Conservation (phyloP, 2,888 invertebrate species). For the Matsumyia berberina region DNA sequence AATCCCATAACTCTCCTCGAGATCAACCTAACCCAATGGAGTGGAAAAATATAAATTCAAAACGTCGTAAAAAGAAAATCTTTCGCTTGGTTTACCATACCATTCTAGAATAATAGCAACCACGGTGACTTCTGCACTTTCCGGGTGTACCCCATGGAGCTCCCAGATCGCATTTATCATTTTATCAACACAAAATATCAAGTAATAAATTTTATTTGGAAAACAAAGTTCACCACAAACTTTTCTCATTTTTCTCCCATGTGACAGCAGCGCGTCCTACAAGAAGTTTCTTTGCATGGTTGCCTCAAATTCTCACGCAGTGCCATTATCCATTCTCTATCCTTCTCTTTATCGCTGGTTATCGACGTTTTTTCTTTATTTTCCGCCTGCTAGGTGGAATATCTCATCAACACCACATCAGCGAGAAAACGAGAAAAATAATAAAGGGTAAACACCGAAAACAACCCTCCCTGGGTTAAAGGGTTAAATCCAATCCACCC, state of each 20-base stretch:
- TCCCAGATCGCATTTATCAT: slow-evolving; percentile 57
- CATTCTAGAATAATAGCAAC: slow-evolving; percentile 30
- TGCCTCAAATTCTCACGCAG: slow-evolving; percentile 55
- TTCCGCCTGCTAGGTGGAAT: slow-evolving; percentile 32
- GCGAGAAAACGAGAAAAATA: slow-evolving; percentile 48
- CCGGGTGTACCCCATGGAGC: slow-evolving; percentile 12
- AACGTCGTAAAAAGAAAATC: slow-evolving; percentile 25
- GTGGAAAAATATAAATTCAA: slow-evolving; percentile 21
- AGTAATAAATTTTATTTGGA: slow-evolving; percentile 72
- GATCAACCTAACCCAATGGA: slow-evolving; percentile 24
- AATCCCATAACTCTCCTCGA: slow-evolving; percentile 4
- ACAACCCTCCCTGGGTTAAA: slow-evolving; percentile 58
- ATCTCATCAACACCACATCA: slow-evolving; percentile 69
- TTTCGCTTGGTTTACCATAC: slow-evolving; percentile 9
- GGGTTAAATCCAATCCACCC: slow-evolving; percentile 70
- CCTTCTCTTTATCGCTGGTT: slow-evolving; percentile 9
- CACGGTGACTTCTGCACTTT: slow-evolving; percentile 18
- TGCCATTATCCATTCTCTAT: slow-evolving; percentile 36
- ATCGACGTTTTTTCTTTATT: slow-evolving; percentile 12
- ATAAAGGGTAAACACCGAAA: slow-evolving; percentile 30
- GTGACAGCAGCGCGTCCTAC: slow-evolving; percentile 46
- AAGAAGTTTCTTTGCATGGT: background rate
- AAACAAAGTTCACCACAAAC: slow-evolving; percentile 68
- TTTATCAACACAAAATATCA: slow-evolving; percentile 61
- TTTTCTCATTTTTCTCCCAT: slow-evolving; percentile 73